Base-by-base conservation (phyloP, 35 echinoderm and acorn worm species). In the Stichopus chloronotus region DNA sequence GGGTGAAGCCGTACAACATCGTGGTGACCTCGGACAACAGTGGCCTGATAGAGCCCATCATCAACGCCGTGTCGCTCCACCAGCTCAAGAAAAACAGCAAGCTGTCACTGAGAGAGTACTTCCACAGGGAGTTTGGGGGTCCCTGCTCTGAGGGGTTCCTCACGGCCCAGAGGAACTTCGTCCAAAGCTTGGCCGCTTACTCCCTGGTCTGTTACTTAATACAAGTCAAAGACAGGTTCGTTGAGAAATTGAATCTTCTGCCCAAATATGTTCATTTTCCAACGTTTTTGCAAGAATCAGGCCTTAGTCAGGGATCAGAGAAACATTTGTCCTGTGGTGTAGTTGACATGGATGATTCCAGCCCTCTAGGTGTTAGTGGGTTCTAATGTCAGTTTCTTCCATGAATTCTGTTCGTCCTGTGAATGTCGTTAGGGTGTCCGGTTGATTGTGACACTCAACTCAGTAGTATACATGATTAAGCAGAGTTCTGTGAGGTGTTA, bases 31-130 rank as follows among this genome's bases (percentile, higher is more conserved):
- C 97, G 21, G 90, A 94, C 83, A 96, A 98, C 93, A 98, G 97
- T 53, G 97, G 97, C 22, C 60, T 98, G 81, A 98, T 98, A 55
- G 95, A 98, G 63, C 97, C 97, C 9, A 96, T 98, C 86, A 94
- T 98, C 93, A 98, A 98, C 56, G 97, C 97, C 17, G 95, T 98
- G 20, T 98, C 97, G 3, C 90, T 98, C 5, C 97, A 98, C 68
- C 97, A 98, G 87, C 94, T 98, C 53, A 98, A 98, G 93, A 98
- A 98, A 83, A 96, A 98, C 93, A 98, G 97, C 88, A 96, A 98
- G 92, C 79, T 94, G 80, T 95, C 97, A 0, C 92, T 98, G 61
- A 91, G 93, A 23, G 94, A 94, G 58, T 98, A 98, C 88, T 98
- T 98, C 81, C 92, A 93, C 59, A 61, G 72, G 54, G 97, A 98